Evolutionary conservation across 2,797 vertebrate genomes (phyloP).

Genomic region (Rhinatrema bivittatum): DNA sequence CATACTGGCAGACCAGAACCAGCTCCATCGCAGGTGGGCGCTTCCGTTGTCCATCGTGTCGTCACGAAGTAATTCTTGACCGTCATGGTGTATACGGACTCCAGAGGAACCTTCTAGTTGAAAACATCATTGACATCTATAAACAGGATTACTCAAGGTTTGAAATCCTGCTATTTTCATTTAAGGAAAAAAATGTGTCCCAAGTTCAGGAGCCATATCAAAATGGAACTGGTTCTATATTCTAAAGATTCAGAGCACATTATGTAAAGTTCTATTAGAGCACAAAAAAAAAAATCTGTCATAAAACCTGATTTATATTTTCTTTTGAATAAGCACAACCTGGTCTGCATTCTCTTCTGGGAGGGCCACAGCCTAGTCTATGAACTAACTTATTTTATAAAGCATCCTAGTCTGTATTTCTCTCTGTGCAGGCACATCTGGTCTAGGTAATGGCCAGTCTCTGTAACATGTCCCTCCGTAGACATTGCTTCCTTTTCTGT

Average conservation of each 20-base stretch:
- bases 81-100: constrained; percentile 91
- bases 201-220: not conserved
- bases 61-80: constrained; percentile 92
- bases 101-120: constrained; percentile 89
- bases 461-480: no score
- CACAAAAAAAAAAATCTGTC: no score
- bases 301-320: no score
- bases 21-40: constrained; percentile 75
- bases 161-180: no score
- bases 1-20: constrained; percentile 58
- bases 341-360: not conserved
- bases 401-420: not conserved
- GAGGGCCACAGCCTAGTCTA: not conserved
- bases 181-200: no score
- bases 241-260: no score
- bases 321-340: no score
- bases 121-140: constrained; percentile 96
- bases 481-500: no score
- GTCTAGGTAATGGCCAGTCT: no score
- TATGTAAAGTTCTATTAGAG: no score
- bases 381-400: not conserved
- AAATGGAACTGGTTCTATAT: not conserved
- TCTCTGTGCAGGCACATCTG: fast-evolving
- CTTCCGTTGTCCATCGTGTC: constrained; percentile 90
- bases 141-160: constrained; percentile 84